These are phyloP conservation scores for Acanthisitta chloris DNA, from an alignment of 2,113 vertebrate genomes.

Conservation along the genomic window DNA sequence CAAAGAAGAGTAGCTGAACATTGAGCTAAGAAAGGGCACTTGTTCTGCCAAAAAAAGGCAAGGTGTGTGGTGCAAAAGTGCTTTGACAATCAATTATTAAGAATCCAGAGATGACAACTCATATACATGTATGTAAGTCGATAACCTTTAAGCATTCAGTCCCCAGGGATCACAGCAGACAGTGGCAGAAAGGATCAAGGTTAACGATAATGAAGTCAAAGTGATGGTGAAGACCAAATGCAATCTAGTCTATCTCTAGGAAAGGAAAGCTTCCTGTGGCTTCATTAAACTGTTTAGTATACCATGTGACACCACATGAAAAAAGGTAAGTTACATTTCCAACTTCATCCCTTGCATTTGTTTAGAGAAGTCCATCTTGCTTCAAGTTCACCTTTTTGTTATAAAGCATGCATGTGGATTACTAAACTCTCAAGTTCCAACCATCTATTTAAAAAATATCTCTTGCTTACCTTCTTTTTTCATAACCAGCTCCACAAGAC, in stretches of 20 bases:
- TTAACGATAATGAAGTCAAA: background rate
- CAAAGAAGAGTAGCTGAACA: background rate
- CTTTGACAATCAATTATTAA: conserved; percentile 52
- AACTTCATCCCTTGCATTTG: background rate
- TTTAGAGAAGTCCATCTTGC: background rate
- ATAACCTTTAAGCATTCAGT: background rate
- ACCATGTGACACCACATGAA: accelerated
- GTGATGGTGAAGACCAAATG: background rate
- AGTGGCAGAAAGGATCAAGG: conserved; percentile 1
- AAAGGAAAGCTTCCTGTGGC: background rate
- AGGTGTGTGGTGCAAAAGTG: background rate
- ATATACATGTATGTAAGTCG: background rate
- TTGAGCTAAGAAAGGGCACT: background rate
- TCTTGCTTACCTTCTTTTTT: background rate
- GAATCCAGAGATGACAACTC: conserved; percentile 24
- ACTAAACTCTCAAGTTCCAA: background rate
- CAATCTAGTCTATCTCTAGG: background rate
- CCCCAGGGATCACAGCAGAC: background rate
- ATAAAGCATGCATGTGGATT: background rate
- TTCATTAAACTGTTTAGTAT: background rate
- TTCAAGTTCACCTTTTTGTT: background rate
- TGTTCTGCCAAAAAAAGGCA: background rate
- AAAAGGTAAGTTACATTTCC: background rate
- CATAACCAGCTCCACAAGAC: background rate
- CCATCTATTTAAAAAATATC: background rate